Evolutionary conservation across 1,140 invertebrate genomes (phyloP).

Genomic region (Potamilus streckersoni): DNA sequence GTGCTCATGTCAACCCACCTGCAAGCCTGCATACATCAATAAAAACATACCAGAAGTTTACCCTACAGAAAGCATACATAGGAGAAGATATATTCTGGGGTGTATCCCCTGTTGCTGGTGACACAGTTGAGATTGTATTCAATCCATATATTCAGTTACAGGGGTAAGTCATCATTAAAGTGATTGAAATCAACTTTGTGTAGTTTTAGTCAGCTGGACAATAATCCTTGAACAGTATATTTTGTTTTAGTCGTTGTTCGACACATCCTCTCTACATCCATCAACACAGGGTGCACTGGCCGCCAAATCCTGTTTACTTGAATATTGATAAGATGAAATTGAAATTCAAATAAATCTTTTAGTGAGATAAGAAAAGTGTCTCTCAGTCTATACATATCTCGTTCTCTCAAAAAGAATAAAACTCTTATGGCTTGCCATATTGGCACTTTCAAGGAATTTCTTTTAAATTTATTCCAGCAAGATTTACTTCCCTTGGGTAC

Average conservation of each 20-base stretch:
- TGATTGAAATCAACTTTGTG: constrained; percentile 4
- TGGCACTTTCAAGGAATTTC: too few species aligned
- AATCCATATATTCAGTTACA: constrained; percentile 80
- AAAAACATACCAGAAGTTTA: constrained; percentile 86
- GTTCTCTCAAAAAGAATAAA: too few species aligned
- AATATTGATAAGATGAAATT: neutral
- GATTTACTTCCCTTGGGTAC: too few species aligned
- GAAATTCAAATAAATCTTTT: too few species aligned
- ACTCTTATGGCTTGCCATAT: too few species aligned
- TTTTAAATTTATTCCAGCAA: too few species aligned
- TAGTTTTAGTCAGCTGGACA: neutral
- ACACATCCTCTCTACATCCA: neutral
- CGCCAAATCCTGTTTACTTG: neutral
- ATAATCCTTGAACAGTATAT: neutral
- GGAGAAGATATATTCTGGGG: constrained; percentile 96
- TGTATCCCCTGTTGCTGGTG: constrained; percentile 84
- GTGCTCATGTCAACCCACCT: constrained; percentile 77
- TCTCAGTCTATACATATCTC: too few species aligned
- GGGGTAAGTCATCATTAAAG: constrained; percentile 72
- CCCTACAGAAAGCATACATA: constrained; percentile 84
- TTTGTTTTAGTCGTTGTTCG: neutral
- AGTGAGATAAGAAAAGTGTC: too few species aligned
- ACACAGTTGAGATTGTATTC: constrained; percentile 87
- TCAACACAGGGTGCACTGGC: neutral
- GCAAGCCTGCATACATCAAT: constrained; percentile 82